Percentiles rank a stretch among this genome's conserved stretches.
These are phyloP conservation scores for Henricia sp. DNA, from an alignment of 53 echinoderm and acorn worm genomes.

Conservation along the genomic window DNA sequence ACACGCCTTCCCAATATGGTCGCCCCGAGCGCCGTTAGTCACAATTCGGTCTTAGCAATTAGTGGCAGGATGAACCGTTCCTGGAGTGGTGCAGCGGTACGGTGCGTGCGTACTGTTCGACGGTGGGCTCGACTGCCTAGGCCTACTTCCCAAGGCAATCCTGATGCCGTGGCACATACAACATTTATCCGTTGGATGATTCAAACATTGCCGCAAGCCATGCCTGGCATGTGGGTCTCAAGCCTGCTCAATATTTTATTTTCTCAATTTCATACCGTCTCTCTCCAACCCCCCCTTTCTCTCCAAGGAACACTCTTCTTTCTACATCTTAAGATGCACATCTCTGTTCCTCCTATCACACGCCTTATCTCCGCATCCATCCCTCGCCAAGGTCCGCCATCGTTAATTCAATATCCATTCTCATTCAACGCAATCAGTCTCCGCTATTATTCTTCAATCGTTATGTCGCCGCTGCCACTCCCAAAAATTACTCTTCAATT, in stretches of 20 bases:
- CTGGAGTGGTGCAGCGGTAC: slow-evolving; percentile 22
- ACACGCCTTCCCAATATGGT: slow-evolving; percentile 59
- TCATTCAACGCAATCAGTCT: slow-evolving; percentile 31
- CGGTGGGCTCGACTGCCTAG: neutral
- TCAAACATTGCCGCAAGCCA: slow-evolving; percentile 58
- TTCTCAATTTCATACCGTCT: slow-evolving; percentile 37
- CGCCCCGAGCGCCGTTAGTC: slow-evolving; percentile 58
- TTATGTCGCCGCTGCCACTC: slow-evolving; percentile 26
- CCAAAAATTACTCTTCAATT: neutral
- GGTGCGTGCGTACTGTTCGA: slow-evolving; percentile 26
- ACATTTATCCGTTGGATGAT: slow-evolving; percentile 62
- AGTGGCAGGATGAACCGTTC: slow-evolving; percentile 19
- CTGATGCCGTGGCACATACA: slow-evolving; percentile 41
- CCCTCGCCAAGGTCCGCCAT: neutral
- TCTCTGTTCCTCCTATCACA: neutral
- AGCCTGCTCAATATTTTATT: slow-evolving; percentile 48
- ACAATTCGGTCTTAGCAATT: slow-evolving; percentile 56
- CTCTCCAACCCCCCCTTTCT: slow-evolving; percentile 8
- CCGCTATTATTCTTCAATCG: slow-evolving; percentile 26
- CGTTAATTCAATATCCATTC: slow-evolving; percentile 24
- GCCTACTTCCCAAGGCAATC: slow-evolving; percentile 12
- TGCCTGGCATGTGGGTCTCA: neutral
- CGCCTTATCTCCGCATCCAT: neutral
- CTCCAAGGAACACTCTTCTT: slow-evolving; percentile 17
- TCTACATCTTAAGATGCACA: slow-evolving; percentile 22